Conservation (phyloP, 1,140 invertebrate species). For the Zaprionus tsacasi region DNA sequence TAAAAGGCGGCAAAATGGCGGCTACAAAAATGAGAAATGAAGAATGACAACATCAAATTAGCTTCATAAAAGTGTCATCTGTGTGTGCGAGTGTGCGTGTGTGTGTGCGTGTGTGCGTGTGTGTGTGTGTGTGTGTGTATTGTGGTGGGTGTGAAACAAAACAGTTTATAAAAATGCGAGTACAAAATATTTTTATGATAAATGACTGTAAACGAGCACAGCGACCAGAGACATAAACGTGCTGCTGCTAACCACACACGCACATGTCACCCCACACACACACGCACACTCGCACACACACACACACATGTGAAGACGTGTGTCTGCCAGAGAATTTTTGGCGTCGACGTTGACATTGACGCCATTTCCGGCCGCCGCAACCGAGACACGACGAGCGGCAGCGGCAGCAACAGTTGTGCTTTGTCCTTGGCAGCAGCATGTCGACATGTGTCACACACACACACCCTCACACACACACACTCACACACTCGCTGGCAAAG, state of each 20-base stretch:
- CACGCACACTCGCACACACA: slow-evolving; percentile 12
- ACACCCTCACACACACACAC: slow-evolving; percentile 17
- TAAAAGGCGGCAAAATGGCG: slow-evolving; percentile 74
- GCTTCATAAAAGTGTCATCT: slow-evolving; percentile 77
- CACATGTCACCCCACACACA: slow-evolving; percentile 57
- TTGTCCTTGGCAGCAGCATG: slow-evolving; percentile 61
- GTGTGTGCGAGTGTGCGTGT: neutral
- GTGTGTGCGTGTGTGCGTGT: slow-evolving; percentile 18
- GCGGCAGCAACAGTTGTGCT: slow-evolving; percentile 57
- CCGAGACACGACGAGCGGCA: slow-evolving; percentile 35
- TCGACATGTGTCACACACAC: slow-evolving; percentile 65
- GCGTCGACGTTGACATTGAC: slow-evolving; percentile 78
- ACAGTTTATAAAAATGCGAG: slow-evolving; percentile 81
- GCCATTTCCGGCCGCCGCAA: slow-evolving; percentile 75
- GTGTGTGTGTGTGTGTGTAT: slow-evolving; percentile 8
- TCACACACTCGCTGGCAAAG: slow-evolving; percentile 30
- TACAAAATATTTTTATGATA: slow-evolving; percentile 83
- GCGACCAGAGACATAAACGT: slow-evolving; percentile 75
- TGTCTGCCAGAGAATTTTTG: slow-evolving; percentile 66
- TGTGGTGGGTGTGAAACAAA: slow-evolving; percentile 68
- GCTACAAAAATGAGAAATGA: slow-evolving; percentile 79
- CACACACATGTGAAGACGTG: slow-evolving; percentile 38
- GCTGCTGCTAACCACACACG: slow-evolving; percentile 75
- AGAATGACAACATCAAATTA: slow-evolving; percentile 82
- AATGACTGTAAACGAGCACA: slow-evolving; percentile 80